Evolutionary conservation across 2,113 vertebrate genomes (phyloP).

Genomic region (Nannospalax galili): DNA sequence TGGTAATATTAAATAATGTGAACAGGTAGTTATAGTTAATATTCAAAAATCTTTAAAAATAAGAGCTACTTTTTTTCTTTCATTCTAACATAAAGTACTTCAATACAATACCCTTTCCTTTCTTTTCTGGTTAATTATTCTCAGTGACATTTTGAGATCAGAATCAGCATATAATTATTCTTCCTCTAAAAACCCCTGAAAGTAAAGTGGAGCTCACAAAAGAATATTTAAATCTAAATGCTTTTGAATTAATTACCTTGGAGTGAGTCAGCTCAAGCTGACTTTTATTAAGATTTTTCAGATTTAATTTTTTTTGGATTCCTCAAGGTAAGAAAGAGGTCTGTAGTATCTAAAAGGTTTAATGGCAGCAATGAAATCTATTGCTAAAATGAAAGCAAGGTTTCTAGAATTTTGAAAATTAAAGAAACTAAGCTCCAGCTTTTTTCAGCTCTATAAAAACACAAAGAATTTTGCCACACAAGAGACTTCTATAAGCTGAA

Average conservation of each 20-base stretch:
- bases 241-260: conserved; percentile 67
- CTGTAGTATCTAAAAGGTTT: not conserved
- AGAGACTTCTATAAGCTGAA: not conserved
- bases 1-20: conserved; percentile 44
- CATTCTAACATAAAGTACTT: conserved; percentile 58
- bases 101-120: conserved; percentile 54
- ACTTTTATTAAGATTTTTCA: conserved; percentile 64
- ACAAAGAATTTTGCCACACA: not conserved
- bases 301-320: not conserved
- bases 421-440: not conserved
- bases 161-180: conserved; percentile 74
- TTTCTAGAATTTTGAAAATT: conserved; percentile 4
- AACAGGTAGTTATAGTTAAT: not conserved
- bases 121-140: conserved; percentile 71
- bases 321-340: conserved; percentile 44
- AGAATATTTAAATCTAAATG: conserved; percentile 66
- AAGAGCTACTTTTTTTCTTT: conserved; percentile 25
- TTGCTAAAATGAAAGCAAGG: not conserved
- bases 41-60: conserved; percentile 39
- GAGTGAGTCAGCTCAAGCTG: conserved; percentile 43
- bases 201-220: conserved; percentile 69
- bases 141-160: conserved; percentile 70
- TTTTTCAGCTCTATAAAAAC: not conserved
- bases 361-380: not conserved
- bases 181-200: conserved; percentile 57